phyloP scores from a whole-genome alignment of 1,140 invertebrate genomes.

The Schmidtea mediterranea region DNA sequence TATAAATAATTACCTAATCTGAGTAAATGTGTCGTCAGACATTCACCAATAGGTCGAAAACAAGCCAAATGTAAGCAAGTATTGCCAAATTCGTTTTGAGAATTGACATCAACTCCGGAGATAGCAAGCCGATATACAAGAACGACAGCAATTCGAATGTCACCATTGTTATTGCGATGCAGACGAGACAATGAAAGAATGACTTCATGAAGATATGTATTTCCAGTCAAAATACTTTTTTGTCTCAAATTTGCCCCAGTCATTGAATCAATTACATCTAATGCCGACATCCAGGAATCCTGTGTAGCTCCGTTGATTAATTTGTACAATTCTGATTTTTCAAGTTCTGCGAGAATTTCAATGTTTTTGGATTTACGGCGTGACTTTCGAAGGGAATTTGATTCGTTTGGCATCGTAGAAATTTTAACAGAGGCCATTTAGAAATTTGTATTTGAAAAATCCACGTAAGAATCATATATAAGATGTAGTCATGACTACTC shows the following conservation, averaged over 20 bases:
- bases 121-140: conserved; percentile 9
- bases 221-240: not conserved
- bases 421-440: too few relatives aligned
- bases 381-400: too few relatives aligned
- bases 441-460: too few relatives aligned
- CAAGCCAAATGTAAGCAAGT: conserved; percentile 10
- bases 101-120: conserved; percentile 9
- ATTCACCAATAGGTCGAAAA: conserved; percentile 8
- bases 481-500: too few relatives aligned
- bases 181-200: not conserved
- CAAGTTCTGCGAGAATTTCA: not conserved
- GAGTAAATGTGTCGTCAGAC: conserved; percentile 9
- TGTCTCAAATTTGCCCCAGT: not conserved
- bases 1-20: conserved; percentile 8
- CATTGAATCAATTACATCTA: not conserved
- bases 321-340: not conserved
- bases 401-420: too few relatives aligned
- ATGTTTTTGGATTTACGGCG: too few relatives aligned
- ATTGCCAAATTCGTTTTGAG: conserved; percentile 10
- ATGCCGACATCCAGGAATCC: not conserved
- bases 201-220: not conserved
- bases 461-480: too few relatives aligned
- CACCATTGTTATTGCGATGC: not conserved
- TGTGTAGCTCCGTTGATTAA: not conserved
- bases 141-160: conserved; percentile 2